These are phyloP conservation scores for Salvelinus alpinus DNA, from an alignment of 2,113 vertebrate genomes.

Conservation along the genomic window DNA sequence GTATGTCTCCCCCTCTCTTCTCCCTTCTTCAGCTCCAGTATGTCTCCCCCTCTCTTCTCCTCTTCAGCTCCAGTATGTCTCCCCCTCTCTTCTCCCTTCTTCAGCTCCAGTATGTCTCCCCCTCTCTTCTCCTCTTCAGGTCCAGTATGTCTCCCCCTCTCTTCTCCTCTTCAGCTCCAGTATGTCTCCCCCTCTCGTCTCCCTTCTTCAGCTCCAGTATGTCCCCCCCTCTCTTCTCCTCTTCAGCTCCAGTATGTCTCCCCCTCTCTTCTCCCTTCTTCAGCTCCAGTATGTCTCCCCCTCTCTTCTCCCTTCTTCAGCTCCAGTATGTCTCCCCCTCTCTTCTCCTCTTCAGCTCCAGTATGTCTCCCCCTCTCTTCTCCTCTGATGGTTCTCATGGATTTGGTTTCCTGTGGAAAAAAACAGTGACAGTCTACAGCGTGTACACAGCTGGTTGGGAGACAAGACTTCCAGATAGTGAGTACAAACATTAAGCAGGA, in stretches of 20 bases:
- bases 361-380: conserved; percentile 19
- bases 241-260: neutral
- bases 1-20: conserved; percentile 18
- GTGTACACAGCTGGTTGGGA: conserved; percentile 71
- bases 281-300: neutral
- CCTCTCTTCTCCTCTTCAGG: conserved; percentile 42
- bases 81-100: conserved; percentile 42
- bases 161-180: conserved; percentile 42
- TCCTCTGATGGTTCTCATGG: conserved; percentile 57
- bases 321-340: neutral
- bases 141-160: neutral
- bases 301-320: conserved; percentile 42
- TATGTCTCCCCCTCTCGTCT: conserved; percentile 22
- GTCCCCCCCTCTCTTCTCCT: conserved; percentile 39
- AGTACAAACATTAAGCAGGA: conserved; percentile 58
- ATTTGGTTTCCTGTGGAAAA: conserved; percentile 66
- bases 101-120: too few species aligned
- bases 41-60: conserved; percentile 35
- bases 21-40: conserved; percentile 29
- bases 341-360: conserved; percentile 42
- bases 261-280: conserved; percentile 46
- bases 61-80: conserved; percentile 6
- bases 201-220: conserved; percentile 26
- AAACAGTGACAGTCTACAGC: conserved; percentile 44
- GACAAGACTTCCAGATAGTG: conserved; percentile 60